Base-by-base conservation (phyloP, 1,140 invertebrate species). In the Euura lappo region DNA sequence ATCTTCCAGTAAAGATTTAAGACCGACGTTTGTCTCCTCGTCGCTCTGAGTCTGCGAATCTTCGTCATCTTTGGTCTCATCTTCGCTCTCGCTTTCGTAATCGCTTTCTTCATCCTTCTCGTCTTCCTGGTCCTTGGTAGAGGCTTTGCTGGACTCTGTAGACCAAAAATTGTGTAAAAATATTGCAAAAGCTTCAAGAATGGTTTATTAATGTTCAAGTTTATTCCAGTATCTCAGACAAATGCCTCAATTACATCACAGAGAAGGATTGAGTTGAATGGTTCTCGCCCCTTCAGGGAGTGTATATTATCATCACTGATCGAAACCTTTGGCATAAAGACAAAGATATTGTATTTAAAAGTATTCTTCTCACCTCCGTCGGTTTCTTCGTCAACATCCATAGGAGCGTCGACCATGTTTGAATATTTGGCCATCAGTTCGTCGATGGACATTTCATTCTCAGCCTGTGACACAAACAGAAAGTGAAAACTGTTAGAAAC, bases 361-460 rank as follows among this genome's bases (percentile, higher is more conserved):
- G 46, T 10, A 46, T 65, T 67, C 73, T 75, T 65, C 73, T 13
- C 77, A 87, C 84, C 85, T 76, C 81, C 75, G 67, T 84, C 83
- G 68, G 78, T 78, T 47, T 87, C 82, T 45, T 85, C 80, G 44
- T 87, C 85, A 44, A 84, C 78, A 46, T 85, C 85, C 71, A 87
- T 86, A 10, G 85, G 76, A 64, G 76, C 68, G 13, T 84, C 79
- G 42, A 85, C 80, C 44, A 84, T 75, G 75, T 85, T 87, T 74
- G 90, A 88, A 85, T 96, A 96, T 85, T 94, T 96, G 13, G 90
- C 90, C 76, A 91, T 87, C 46, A 96, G 82, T 79, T 96, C 93
- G 81, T 97, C 95, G 68, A 96, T 91, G 44, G 92, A 91, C 88
- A 96, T 91, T 85, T 95, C 93, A 84, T 93, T 94, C 88, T 93